Conservation (phyloP, 2,113 vertebrate species). For the Cololabis saira region DNA sequence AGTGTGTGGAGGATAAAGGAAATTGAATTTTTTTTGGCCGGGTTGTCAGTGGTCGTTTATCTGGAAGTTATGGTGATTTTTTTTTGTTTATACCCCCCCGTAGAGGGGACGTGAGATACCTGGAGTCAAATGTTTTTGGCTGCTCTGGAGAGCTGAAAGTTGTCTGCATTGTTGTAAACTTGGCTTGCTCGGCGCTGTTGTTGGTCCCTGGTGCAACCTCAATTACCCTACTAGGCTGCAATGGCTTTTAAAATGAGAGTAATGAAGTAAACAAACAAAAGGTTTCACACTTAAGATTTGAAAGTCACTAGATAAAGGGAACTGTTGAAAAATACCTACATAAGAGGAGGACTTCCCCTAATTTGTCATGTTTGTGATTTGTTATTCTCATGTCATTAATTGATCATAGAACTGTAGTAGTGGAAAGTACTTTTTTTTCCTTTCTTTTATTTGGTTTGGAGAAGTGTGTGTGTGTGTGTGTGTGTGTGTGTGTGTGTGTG, state of each 20-base stretch:
- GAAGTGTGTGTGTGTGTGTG: too few species aligned
- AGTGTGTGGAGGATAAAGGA: constrained; percentile 49
- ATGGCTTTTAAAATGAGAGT: constrained; percentile 26
- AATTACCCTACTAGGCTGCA: constrained; percentile 34
- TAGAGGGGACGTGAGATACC: constrained; percentile 58
- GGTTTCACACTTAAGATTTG: neutral
- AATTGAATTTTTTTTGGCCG: constrained; percentile 45
- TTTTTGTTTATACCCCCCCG: constrained; percentile 50
- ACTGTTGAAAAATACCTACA: too few species aligned
- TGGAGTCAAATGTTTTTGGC: constrained; percentile 51
- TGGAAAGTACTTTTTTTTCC: constrained; percentile 44
- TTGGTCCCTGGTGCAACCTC: constrained; percentile 39
- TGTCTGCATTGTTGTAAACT: constrained; percentile 71
- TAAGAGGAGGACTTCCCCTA: too few species aligned
- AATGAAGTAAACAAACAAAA: constrained; percentile 25
- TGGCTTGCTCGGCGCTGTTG: constrained; percentile 34
- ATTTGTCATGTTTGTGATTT: too few species aligned
- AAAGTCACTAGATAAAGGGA: too few species aligned
- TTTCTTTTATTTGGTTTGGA: constrained; percentile 1
- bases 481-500: too few species aligned
- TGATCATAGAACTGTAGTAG: constrained; percentile 6
- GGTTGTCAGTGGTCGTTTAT: constrained; percentile 25
- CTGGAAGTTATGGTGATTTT: constrained; percentile 24
- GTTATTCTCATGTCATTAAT: constrained; percentile 8
- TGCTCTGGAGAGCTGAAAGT: constrained; percentile 59